These are phyloP conservation scores for Neelides sp. DNA, from an alignment of 1,140 invertebrate species.

Conservation along the genomic window DNA sequence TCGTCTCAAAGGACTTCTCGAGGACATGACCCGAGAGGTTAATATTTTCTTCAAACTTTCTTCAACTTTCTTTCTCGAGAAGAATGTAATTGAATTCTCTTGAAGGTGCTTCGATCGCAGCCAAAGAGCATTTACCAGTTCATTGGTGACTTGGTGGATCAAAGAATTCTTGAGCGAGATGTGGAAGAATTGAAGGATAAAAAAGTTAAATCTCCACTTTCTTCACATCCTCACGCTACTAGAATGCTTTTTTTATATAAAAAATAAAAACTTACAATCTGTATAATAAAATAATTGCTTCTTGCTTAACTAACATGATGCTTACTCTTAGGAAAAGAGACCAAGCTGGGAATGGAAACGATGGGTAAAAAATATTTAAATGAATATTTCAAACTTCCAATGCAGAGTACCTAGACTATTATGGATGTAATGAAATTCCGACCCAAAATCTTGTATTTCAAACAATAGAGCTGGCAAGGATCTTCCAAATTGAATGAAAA, in stretches of 20 bases:
- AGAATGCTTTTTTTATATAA: not conserved
- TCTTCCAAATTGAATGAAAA: not conserved
- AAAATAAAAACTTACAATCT: not conserved
- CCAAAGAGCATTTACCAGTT: conserved; percentile 15
- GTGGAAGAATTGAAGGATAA: not conserved
- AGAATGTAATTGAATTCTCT: not conserved
- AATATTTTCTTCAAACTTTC: not conserved
- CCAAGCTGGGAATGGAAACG: conserved; percentile 8
- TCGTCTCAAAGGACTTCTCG: conserved; percentile 16
- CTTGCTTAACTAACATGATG: not conserved
- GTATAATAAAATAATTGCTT: not conserved
- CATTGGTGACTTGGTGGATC: conserved; percentile 13
- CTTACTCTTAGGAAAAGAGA: not conserved
- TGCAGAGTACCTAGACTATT: not conserved
- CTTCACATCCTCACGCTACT: no score
- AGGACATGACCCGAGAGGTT: conserved; percentile 21
- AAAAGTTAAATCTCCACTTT: no score
- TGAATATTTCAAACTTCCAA: not conserved
- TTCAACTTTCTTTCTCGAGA: not conserved
- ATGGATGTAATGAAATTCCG: not conserved
- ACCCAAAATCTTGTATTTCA: not conserved
- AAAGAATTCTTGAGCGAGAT: not conserved
- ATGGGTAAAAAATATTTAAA: not conserved
- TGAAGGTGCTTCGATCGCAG: conserved; percentile 12
- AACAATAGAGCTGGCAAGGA: conserved; percentile 8